phyloP scores from a whole-genome alignment of 2,113 vertebrate genomes.

The Gopherus flavomarginatus region DNA sequence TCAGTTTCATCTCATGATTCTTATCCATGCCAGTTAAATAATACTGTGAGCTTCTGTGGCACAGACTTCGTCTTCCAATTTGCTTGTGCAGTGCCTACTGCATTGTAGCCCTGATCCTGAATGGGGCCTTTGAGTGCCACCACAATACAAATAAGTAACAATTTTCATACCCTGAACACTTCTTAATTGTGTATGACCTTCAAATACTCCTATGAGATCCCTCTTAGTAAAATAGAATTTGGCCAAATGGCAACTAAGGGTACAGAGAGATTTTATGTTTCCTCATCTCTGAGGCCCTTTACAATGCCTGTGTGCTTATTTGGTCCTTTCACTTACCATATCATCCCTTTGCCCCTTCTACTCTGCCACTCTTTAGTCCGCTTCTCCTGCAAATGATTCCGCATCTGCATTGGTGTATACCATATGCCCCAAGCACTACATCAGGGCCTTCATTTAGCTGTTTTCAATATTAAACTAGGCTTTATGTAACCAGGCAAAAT shows the following conservation, averaged over 20 bases:
- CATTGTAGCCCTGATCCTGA: neutral
- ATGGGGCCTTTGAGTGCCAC: neutral
- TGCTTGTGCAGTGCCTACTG: neutral
- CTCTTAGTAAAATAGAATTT: neutral
- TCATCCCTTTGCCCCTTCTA: neutral
- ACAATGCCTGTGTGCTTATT: neutral
- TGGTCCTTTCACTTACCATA: neutral
- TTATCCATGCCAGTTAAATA: neutral
- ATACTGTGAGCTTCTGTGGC: neutral
- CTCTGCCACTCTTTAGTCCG: neutral
- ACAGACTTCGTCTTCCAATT: neutral
- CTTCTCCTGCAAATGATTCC: neutral
- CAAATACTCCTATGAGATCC: neutral
- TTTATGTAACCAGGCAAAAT: neutral
- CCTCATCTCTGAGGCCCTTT: neutral
- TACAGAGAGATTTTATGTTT: neutral
- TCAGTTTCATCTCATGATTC: neutral
- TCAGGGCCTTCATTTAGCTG: neutral
- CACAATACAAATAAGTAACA: neutral
- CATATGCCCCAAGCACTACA: neutral
- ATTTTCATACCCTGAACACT: neutral
- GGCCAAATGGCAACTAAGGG: neutral
- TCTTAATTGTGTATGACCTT: slow-evolving; percentile 5
- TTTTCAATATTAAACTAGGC: neutral
- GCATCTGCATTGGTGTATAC: neutral